These are phyloP conservation scores for Natator depressus DNA, from an alignment of 2,113 vertebrate genomes.

Conservation along the genomic window DNA sequence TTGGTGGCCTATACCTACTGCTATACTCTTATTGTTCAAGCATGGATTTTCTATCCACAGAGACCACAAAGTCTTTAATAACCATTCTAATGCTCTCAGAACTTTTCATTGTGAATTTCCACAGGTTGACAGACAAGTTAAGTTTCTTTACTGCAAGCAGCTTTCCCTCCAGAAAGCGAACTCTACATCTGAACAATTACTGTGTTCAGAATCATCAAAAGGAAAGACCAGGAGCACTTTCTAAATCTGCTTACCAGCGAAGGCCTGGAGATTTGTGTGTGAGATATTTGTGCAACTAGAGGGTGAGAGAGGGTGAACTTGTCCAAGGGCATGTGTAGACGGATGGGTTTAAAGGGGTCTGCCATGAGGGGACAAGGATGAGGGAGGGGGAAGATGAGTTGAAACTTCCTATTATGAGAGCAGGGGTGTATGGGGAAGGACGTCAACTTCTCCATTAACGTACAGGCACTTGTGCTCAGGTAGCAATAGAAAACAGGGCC, in stretches of 20 bases:
- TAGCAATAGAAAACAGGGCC: not conserved
- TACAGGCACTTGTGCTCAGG: not conserved
- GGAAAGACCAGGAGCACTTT: not conserved
- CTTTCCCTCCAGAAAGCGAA: not conserved
- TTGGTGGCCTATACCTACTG: not conserved
- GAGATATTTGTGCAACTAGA: not conserved
- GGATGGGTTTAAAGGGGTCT: not conserved
- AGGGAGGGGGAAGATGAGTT: not conserved
- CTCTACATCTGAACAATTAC: not conserved
- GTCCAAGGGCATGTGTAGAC: not conserved
- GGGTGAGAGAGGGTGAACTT: not conserved
- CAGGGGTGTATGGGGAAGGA: not conserved
- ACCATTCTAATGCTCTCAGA: slow-evolving; percentile 41
- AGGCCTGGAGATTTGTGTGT: not conserved
- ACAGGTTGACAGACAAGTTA: not conserved
- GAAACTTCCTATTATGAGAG: not conserved
- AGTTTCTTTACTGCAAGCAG: not conserved
- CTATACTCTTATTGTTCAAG: not conserved
- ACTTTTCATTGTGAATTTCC: slow-evolving; percentile 60
- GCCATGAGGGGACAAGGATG: not conserved
- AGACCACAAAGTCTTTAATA: slow-evolving; percentile 14
- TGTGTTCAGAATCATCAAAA: not conserved
- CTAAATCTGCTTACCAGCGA: not conserved
- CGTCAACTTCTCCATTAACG: not conserved
- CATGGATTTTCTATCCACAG: not conserved